Conservation (phyloP, 2,797 vertebrate genomes). For the Perodicticus potto region DNA sequence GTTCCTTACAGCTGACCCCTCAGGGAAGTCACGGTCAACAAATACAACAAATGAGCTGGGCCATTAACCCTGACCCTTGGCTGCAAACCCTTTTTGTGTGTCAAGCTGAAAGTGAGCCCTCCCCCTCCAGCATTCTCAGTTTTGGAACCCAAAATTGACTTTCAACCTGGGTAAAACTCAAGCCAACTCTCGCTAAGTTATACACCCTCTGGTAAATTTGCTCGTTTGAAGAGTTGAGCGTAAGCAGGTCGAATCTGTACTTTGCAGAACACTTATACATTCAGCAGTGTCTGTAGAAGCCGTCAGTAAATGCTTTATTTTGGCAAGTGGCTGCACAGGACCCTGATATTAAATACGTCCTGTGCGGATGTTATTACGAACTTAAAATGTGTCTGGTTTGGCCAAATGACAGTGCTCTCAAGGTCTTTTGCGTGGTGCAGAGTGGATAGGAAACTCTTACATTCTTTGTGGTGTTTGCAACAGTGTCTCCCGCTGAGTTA, state of each 20-base stretch:
- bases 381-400: too few relatives aligned
- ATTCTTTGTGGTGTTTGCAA: too few relatives aligned
- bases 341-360: not conserved
- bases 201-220: not conserved
- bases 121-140: not conserved
- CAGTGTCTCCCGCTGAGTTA: not conserved
- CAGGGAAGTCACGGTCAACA: rapidly evolving
- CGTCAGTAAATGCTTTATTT: too few relatives aligned
- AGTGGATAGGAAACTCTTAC: rapidly evolving
- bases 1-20: not conserved
- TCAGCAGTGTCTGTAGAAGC: not conserved
- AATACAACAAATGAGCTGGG: not conserved
- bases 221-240: not conserved
- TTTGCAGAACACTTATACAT: too few relatives aligned
- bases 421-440: rapidly evolving
- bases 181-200: rapidly evolving
- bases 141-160: not conserved
- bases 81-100: not conserved
- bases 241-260: not conserved
- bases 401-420: not conserved
- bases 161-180: not conserved
- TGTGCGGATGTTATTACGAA: not conserved
- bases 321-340: not conserved
- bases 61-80: not conserved
- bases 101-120: not conserved